These are phyloP conservation scores for Callyntrura guangdongensis DNA, from an alignment of 2,888 invertebrate species.

Conservation along the genomic window DNA sequence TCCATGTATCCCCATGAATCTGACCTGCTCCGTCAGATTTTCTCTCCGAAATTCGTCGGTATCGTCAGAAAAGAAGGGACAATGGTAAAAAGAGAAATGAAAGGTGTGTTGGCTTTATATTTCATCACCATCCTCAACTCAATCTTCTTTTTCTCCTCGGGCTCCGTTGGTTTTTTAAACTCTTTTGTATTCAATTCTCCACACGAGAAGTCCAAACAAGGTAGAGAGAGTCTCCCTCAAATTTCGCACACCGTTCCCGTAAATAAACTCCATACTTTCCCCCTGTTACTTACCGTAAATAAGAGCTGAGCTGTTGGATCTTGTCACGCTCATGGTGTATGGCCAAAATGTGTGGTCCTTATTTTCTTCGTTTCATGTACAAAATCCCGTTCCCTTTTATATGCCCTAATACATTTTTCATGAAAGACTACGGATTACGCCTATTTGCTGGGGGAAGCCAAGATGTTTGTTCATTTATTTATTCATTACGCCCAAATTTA, in stretches of 20 bases:
- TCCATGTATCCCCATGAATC: conserved; percentile 66
- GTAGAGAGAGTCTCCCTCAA: background rate
- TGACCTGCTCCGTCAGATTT: conserved; percentile 72
- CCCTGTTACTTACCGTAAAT: background rate
- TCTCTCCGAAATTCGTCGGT: conserved; percentile 37
- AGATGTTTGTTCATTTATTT: conserved; percentile 59
- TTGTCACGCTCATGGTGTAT: background rate
- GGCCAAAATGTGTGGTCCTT: background rate
- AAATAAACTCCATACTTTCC: conserved; percentile 28
- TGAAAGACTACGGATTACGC: conserved; percentile 54
- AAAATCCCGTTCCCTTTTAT: conserved; percentile 31
- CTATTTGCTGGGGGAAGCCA: conserved; percentile 51
- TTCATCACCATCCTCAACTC: conserved; percentile 65
- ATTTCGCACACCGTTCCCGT: conserved; percentile 7
- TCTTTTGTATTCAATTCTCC: conserved; percentile 43
- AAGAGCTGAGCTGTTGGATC: background rate
- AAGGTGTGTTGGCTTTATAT: conserved; percentile 71
- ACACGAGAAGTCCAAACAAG: background rate
- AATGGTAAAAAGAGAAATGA: conserved; percentile 42
- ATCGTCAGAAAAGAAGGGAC: conserved; percentile 43
- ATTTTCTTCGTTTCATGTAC: conserved; percentile 28
- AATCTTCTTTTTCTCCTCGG: conserved; percentile 59
- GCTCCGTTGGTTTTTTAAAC: conserved; percentile 45
- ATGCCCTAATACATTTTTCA: conserved; percentile 50
- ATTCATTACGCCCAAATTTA: conserved; percentile 49